Conservation (phyloP, 2,888 invertebrate genomes). For the Tricholauxania praeusta region DNA sequence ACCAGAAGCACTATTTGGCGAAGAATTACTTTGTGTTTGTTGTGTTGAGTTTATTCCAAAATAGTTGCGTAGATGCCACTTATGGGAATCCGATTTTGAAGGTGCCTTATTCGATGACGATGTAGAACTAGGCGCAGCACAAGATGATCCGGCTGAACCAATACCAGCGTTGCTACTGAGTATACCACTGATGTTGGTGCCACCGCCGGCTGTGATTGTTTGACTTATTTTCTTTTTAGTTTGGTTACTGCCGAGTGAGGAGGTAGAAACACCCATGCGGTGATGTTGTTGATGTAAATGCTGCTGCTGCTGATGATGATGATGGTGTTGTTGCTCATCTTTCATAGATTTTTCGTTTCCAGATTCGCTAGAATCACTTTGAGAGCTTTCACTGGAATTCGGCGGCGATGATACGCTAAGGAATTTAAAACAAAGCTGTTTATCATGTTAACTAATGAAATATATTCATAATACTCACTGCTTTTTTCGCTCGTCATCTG, state of each 20-base stretch:
- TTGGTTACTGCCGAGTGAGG: slow-evolving; percentile 37
- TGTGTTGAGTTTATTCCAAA: slow-evolving; percentile 57
- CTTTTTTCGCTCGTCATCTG: slow-evolving; percentile 77
- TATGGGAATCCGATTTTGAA: slow-evolving; percentile 62
- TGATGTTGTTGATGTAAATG: slow-evolving; percentile 44
- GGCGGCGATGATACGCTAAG: slow-evolving; percentile 61
- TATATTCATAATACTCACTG: slow-evolving; percentile 47
- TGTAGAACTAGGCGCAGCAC: slow-evolving; percentile 50
- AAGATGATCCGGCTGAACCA: slow-evolving; percentile 46
- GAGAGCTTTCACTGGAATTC: slow-evolving; percentile 71
- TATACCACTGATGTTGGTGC: slow-evolving; percentile 56
- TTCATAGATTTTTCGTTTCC: slow-evolving; percentile 64
- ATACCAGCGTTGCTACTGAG: slow-evolving; percentile 47
- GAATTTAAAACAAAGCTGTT: neutral
- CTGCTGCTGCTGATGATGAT: slow-evolving; percentile 43
- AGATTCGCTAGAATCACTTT: slow-evolving; percentile 65
- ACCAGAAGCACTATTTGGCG: slow-evolving; percentile 55
- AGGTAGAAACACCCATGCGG: slow-evolving; percentile 20
- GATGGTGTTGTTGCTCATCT: slow-evolving; percentile 51
- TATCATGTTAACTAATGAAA: neutral
- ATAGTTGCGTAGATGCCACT: slow-evolving; percentile 61
- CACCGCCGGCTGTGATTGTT: slow-evolving; percentile 55
- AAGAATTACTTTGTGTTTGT: slow-evolving; percentile 54
- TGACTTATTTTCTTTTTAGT: slow-evolving; percentile 52
- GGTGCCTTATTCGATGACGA: slow-evolving; percentile 62